Conservation (phyloP, 2,888 invertebrate species). For the Eristalis intricaria region DNA sequence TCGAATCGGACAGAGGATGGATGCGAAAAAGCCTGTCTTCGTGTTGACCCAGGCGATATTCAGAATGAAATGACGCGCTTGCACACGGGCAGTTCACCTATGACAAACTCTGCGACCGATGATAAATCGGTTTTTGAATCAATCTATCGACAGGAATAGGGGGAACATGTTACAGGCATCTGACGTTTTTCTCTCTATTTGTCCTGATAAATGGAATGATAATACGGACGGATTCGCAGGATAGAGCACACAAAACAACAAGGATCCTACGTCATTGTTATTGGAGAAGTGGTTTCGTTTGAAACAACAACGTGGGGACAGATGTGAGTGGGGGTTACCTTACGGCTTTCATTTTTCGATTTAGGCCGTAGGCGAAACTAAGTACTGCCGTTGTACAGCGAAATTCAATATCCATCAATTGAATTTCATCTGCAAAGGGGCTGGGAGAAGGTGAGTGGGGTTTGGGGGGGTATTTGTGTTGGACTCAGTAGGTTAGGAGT, state of each 20-base stretch:
- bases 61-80: not conserved
- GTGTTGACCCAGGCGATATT: not conserved
- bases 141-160: conserved; percentile 10
- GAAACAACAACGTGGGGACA: not conserved
- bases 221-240: conserved; percentile 9
- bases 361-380: no score
- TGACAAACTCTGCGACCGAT: conserved; percentile 12
- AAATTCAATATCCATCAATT: not conserved
- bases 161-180: conserved; percentile 7
- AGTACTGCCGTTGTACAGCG: not conserved
- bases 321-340: not conserved
- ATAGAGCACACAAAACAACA: not conserved
- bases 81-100: not conserved
- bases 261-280: not conserved
- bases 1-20: not conserved
- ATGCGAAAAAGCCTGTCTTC: not conserved
- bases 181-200: conserved; percentile 33
- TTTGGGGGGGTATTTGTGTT: no score
- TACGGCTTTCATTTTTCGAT: not conserved
- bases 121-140: conserved; percentile 45
- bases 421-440: not conserved
- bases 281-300: not conserved
- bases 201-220: conserved; percentile 56
- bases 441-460: not conserved
- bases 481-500: no score